A percentile compares a stretch with the other conserved stretches of the same genome.
These are phyloP conservation scores for Cephus nigrinus DNA, from an alignment of 2,888 invertebrate genomes.

Conservation along the genomic window DNA sequence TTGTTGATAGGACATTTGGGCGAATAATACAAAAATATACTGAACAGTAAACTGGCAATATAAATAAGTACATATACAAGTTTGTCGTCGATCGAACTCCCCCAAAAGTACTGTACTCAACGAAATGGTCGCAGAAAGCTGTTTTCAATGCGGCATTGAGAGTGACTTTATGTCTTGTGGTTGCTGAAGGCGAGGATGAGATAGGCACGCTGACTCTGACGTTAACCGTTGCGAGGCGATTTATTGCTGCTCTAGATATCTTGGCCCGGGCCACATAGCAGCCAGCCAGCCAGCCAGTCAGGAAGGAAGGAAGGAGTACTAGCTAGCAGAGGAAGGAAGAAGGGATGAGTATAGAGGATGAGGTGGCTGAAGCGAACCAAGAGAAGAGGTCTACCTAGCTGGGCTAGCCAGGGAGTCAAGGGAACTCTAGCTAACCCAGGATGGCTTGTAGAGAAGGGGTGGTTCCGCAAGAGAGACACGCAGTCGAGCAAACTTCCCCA, in stretches of 20 bases:
- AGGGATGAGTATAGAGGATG: slow-evolving; percentile 2
- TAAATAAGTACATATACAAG: background rate
- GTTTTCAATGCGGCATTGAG: slow-evolving; percentile 20
- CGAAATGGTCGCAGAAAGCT: slow-evolving; percentile 18
- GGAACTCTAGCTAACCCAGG: background rate
- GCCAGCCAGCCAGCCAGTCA: background rate
- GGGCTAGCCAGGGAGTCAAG: background rate
- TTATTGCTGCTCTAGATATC: slow-evolving; percentile 58
- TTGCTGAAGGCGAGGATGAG: slow-evolving; percentile 35
- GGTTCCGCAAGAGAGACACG: slow-evolving; percentile 32
- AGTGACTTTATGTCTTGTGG: slow-evolving; percentile 19
- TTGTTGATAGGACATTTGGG: background rate
- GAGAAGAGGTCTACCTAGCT: background rate
- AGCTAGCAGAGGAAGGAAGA: slow-evolving; percentile 5
- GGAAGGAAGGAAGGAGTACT: slow-evolving; percentile 14
- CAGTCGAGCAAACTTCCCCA: slow-evolving; percentile 52
- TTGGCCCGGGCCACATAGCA: slow-evolving; percentile 21
- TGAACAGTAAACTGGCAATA: background rate
- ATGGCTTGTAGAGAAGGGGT: slow-evolving; percentile 10
- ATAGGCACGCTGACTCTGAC: slow-evolving; percentile 55
- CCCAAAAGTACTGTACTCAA: background rate
- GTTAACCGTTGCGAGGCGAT: slow-evolving; percentile 58
- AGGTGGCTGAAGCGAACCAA: background rate
- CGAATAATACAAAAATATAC: background rate
- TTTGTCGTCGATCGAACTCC: background rate